phyloP scores from a whole-genome alignment of 2,113 vertebrate species.

The Platysternon megacephalum region DNA sequence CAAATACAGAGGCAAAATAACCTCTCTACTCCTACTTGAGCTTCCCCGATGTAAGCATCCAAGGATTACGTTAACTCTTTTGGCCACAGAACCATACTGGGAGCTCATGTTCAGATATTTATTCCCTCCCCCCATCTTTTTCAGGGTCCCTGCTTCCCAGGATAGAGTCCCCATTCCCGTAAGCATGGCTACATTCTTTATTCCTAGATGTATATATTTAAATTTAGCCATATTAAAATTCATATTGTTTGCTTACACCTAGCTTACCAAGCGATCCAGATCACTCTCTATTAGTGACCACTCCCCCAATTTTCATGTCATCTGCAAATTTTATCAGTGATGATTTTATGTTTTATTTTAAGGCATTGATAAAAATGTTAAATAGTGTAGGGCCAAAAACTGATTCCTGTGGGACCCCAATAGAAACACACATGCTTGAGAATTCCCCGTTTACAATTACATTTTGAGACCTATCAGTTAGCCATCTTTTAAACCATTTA shows the following conservation, averaged over 20 bases:
- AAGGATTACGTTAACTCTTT: too few relatives aligned
- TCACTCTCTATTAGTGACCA: background rate
- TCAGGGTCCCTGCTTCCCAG: too few relatives aligned
- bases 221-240: background rate
- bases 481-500: background rate
- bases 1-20: too few relatives aligned
- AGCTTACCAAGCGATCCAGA: background rate
- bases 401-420: background rate
- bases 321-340: background rate
- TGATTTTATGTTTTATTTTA: background rate
- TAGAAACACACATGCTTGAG: background rate
- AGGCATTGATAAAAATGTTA: background rate
- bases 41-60: too few relatives aligned
- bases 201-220: background rate
- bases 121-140: too few relatives aligned
- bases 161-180: too few relatives aligned
- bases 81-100: too few relatives aligned
- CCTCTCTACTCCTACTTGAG: too few relatives aligned
- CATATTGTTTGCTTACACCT: background rate
- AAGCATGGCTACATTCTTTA: too few relatives aligned
- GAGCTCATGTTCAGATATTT: too few relatives aligned
- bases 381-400: background rate
- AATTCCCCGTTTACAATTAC: background rate
- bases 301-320: background rate
- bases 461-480: background rate